These are phyloP conservation scores for Mugil cephalus DNA, from an alignment of 2,113 vertebrate genomes.

Conservation along the genomic window DNA sequence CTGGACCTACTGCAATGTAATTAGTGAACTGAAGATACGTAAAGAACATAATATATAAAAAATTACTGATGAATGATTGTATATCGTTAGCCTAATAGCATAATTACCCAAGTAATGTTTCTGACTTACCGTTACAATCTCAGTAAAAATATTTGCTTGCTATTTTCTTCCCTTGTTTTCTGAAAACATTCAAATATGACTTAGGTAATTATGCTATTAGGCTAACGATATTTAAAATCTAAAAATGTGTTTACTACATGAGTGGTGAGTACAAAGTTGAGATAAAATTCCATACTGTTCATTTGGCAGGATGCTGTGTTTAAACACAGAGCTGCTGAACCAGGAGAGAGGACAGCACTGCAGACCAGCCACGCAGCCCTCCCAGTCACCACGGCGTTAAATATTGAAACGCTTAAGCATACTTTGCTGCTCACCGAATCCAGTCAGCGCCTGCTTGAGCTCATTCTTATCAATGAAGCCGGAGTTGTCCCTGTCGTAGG, in stretches of 20 bases:
- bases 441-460: slow-evolving; percentile 96
- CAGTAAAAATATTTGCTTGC: no score
- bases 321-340: slow-evolving; percentile 14
- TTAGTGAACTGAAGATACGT: no score
- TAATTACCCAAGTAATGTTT: no score
- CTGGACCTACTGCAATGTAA: no score
- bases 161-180: no score
- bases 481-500: slow-evolving; percentile 97
- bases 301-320: background rate
- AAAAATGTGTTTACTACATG: background rate
- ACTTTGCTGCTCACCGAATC: slow-evolving; percentile 92
- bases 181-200: no score
- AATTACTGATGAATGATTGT: no score
- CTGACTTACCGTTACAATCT: no score
- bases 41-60: no score
- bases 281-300: background rate
- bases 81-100: no score
- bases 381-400: slow-evolving; percentile 42
- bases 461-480: slow-evolving; percentile 98
- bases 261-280: slow-evolving; percentile 4
- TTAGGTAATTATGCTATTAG: no score
- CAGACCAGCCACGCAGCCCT: slow-evolving; percentile 35
- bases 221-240: background rate
- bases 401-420: slow-evolving; percentile 41
- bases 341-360: slow-evolving; percentile 9